Base-by-base conservation (phyloP, 2,113 vertebrate species). In the Takifugu bimaculatus region DNA sequence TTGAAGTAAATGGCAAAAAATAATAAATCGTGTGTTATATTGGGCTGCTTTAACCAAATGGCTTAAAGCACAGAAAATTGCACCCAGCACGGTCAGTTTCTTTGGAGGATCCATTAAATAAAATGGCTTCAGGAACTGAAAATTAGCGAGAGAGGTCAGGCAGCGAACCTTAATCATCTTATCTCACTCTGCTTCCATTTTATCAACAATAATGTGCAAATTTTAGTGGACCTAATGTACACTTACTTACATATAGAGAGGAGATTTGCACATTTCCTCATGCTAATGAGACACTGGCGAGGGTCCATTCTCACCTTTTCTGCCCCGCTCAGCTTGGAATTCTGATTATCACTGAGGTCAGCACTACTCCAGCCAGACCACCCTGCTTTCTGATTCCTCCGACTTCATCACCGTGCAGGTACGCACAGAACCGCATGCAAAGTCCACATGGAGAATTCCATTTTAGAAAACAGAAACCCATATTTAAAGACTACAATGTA, bases 1-100 rank as follows among this genome's bases (percentile, higher is more conserved):
- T 88, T 89, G 78, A 87, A 87, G 78, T 67, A 81, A 87, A 84
- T 85, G 55, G 78, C 77, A 80, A 73, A 67, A 86, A 87, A 82
- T 51, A 60, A 90, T 87, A 79, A 85, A 86, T 71, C 50, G 60
- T 76, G 80, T 82, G 73, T 79, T 65, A 63, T 69, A 75, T 52
- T 6, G 72, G 71, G 57, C 63, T 52, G 68, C 49, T 63, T 26
- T 54, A 65, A 84, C 68, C 67, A 63, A 63, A 63, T 62, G 69
- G 62, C 4, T 74, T 79, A 62, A 76, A 66, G 73, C 72, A 74
- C 80, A 78, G 77, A 88, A 55, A 60, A 67, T 84, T 75, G 76
- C 78, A 76, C 60, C 64, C 58, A 63, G 73, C 53, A 59, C 47
- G 74, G 66, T 72, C 61, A 77, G 81, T 72, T 75, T 69, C 66